phyloP scores from a whole-genome alignment of 2,113 vertebrate genomes.

The Pontoporia blainvillei region DNA sequence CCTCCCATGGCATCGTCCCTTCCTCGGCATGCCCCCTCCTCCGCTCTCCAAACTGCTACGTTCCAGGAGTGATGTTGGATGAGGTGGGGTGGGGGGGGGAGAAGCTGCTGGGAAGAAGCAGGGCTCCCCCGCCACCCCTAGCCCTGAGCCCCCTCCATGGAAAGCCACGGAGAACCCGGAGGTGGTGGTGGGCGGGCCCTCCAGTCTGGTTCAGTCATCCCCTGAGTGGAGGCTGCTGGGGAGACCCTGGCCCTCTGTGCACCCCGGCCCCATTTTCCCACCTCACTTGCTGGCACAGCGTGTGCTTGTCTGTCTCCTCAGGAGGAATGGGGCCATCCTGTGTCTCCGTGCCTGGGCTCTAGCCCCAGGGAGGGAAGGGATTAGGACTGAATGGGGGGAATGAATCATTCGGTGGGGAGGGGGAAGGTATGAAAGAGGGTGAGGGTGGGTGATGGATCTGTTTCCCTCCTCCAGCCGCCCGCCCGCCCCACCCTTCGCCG shows the following conservation, averaged over 20 bases:
- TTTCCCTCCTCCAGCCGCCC: neutral
- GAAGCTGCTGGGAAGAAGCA: neutral
- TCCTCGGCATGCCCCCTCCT: neutral
- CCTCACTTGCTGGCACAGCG: neutral
- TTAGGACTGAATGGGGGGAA: neutral
- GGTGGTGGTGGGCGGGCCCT: neutral
- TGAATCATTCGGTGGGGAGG: no score
- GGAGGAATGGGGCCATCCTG: neutral
- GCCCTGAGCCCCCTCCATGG: neutral
- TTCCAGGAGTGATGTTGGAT: neutral
- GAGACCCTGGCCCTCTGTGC: neutral
- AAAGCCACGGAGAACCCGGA: neutral
- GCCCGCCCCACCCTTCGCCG: rapidly evolving
- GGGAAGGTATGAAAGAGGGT: neutral
- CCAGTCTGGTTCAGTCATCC: neutral
- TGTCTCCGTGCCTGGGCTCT: neutral
- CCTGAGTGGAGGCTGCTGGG: neutral
- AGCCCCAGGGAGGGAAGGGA: neutral
- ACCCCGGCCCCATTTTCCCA: neutral
- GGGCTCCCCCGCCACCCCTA: neutral
- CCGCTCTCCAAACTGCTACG: neutral
- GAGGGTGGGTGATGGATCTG: neutral
- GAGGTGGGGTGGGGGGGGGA: neutral
- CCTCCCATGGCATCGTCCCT: rapidly evolving
- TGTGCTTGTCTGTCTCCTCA: neutral